These are phyloP conservation scores for Drosophila ambigua DNA, from an alignment of 1,140 invertebrate genomes.

Conservation along the genomic window DNA sequence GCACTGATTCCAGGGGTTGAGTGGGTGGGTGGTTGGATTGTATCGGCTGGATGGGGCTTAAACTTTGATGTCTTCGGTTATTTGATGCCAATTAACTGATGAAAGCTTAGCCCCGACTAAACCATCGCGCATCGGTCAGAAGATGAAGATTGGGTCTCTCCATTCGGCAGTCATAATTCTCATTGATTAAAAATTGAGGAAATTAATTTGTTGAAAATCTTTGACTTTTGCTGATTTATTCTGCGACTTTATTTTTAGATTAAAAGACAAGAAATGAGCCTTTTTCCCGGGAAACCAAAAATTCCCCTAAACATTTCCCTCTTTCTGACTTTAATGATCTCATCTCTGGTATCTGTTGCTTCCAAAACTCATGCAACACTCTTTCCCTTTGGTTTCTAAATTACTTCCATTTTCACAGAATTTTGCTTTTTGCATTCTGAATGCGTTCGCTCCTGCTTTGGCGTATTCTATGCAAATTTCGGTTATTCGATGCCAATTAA, in stretches of 20 bases:
- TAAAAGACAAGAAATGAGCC: too few relatives aligned
- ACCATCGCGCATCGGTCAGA: slow-evolving; percentile 16
- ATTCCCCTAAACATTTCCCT: too few relatives aligned
- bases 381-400: not conserved
- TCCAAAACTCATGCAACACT: too few relatives aligned
- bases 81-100: slow-evolving; percentile 67
- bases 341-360: too few relatives aligned
- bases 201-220: slow-evolving; percentile 14
- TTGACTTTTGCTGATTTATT: not conserved
- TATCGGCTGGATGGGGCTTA: slow-evolving; percentile 10
- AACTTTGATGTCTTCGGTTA: slow-evolving; percentile 62
- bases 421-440: not conserved
- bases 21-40: slow-evolving; percentile 12
- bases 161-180: not conserved
- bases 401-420: not conserved
- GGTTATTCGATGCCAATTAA: slow-evolving; percentile 67
- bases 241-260: not conserved
- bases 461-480: not conserved
- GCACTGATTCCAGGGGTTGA: slow-evolving; percentile 11
- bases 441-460: not conserved
- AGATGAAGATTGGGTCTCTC: slow-evolving; percentile 23
- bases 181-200: slow-evolving; percentile 4
- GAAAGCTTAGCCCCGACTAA: slow-evolving; percentile 37
- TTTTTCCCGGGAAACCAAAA: too few relatives aligned
- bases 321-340: too few relatives aligned